These are phyloP conservation scores for Neolamprologus sp. DNA, from an alignment of 2,113 vertebrate genomes.

Conservation along the genomic window DNA sequence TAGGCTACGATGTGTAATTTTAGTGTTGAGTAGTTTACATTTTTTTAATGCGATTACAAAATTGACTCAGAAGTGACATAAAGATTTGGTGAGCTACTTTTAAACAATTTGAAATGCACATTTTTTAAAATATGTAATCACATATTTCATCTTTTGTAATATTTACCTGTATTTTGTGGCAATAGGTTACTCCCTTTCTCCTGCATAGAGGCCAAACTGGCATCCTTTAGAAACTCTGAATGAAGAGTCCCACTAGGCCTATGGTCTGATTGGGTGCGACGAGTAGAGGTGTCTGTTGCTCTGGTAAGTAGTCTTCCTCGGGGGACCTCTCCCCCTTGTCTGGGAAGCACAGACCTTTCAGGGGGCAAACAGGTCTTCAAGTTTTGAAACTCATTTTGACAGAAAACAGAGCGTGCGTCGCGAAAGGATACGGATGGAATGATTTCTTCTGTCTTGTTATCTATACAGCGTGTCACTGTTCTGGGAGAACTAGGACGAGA, in stretches of 20 bases:
- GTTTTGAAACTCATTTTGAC: conserved; percentile 64
- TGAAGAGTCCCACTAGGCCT: conserved; percentile 14
- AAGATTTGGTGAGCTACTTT: background rate
- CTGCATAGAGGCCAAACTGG: background rate
- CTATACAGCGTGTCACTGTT: conserved; percentile 17
- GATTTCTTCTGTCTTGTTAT: conserved; percentile 34
- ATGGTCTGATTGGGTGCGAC: conserved; percentile 70
- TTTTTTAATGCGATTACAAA: background rate
- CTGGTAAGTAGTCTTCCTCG: conserved; percentile 53
- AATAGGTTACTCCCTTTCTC: background rate
- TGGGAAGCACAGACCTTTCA: conserved; percentile 49
- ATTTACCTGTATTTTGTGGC: background rate
- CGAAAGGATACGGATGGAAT: conserved; percentile 58
- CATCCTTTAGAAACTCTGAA: conserved; percentile 3
- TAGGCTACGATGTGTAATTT: background rate
- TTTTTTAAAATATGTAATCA: background rate
- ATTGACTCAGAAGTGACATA: background rate
- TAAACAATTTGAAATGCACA: background rate
- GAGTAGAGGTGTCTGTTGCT: conserved; percentile 63
- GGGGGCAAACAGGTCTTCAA: background rate
- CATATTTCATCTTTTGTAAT: background rate
- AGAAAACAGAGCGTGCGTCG: conserved; percentile 77
- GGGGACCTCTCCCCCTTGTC: conserved; percentile 5
- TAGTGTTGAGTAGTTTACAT: background rate
- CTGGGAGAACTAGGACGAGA: conserved; percentile 61